Base-by-base conservation (phyloP, 2,113 vertebrate species). In the Entomyzon cyanotis region DNA sequence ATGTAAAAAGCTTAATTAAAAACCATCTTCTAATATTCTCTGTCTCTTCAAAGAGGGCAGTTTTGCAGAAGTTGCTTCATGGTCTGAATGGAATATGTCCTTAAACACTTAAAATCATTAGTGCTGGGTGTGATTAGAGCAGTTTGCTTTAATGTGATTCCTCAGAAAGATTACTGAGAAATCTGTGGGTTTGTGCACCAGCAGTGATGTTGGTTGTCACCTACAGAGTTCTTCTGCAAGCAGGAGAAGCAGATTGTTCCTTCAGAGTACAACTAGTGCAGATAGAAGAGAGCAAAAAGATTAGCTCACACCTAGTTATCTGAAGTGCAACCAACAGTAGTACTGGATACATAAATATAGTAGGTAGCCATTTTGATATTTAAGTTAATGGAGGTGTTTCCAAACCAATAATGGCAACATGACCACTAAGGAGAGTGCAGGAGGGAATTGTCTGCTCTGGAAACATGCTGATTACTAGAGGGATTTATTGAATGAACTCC, bases 91-190 rank as follows among this genome's bases (percentile, higher is more conserved):
- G 52, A 87, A 24, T 30, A 15, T 0, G 0, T 49, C 41, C 39
- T 60, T 44, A 13, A 74, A 58, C 41, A 11, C 52, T 62, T 46
- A 4, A 1, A 27, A 3, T 52, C 28, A 20, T 22, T 49, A n/a
- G 74, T 1, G 2, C 59, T 12, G 27, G 12, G 0, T 33, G 35
- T 73, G 71, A 62, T 87, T 33, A 19, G 37, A 74, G 27, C 46
- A 22, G 23, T 14, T 68, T 35, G 50, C n/a, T 84, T 78, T 46
- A 44, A 33, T 2, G 31, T 0, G 62, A 64, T 94, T 84, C 56
- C 53, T 87, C 84, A 41, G 84, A 87, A 70, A 50, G 87, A 84
- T 94, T 84, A 71, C 94, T 49, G 87, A 96, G 89, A 94, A 89
- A 53, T 91, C 73, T 93, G 93, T 60, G 94, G 89, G 39, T 92